Base-by-base conservation (phyloP, 2,797 vertebrate species). In the Loriculus beryllinus region DNA sequence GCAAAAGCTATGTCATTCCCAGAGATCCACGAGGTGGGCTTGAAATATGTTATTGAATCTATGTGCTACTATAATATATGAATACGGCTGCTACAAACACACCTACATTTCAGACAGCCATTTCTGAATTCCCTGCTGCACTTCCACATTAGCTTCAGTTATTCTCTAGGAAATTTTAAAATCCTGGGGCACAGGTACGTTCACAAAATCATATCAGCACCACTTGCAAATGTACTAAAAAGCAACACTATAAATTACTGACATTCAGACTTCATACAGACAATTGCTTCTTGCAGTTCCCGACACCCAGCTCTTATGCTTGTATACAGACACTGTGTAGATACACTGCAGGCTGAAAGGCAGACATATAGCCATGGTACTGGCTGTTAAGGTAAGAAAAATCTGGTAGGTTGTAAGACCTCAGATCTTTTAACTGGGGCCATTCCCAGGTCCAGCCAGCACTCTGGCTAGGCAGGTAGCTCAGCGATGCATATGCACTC, bases 1-100 rank as follows among this genome's bases (percentile, higher is more conserved):
- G 85, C 48, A 92, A 93, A 93, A 90, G 57, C 81, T 89, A 56
- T 90, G 88, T 90, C 69, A 93, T 90, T 90, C 86, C 35, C 75
- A 92, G 56, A 88, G 45, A 83, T 69, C 60, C 65, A 85, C 1
- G 5, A 79, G 45, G 63, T 87, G 65, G 64, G 89, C 72, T 57
- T 84, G 37, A 81, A 86, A 86, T 69, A 93, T 70, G 84, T 60
- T 81, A 77, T 29, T 91, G 96, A 95, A 96, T 95, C 83, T 91
- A 89, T 93, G 51, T 63, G 45, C 48, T 89, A 51, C 76, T 7
- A 2, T 89, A 76, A 85, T 52, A 71, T 59, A 95, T 60, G 39
- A 95, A 82, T 23, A 68, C 22, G 22, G 29, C 47, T 94, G n/a
- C 84, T 88, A 75, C 54, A 80, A 83, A 76, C 29, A 69, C 52